phyloP scores from a whole-genome alignment of 2,797 vertebrate species.

The Lerista edwardsae region DNA sequence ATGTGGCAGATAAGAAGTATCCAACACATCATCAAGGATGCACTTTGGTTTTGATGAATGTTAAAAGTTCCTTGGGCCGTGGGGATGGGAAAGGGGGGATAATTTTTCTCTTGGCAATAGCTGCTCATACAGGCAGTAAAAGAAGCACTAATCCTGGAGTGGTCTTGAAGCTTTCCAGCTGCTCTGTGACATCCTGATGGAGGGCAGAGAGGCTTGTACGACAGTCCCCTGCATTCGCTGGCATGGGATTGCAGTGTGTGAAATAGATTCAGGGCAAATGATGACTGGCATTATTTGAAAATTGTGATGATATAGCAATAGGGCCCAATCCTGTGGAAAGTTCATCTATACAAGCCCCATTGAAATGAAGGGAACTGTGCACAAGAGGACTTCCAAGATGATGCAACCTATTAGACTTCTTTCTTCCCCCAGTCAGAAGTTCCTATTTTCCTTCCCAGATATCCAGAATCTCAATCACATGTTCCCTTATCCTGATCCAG shows the following conservation, averaged over 20 bases:
- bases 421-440: background rate
- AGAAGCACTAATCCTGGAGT: slow-evolving; percentile 70
- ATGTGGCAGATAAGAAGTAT: slow-evolving; percentile 67
- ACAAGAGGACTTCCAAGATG: background rate
- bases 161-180: slow-evolving; percentile 72
- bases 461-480: background rate
- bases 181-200: slow-evolving; percentile 67
- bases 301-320: background rate
- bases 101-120: slow-evolving; percentile 72
- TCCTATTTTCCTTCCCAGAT: background rate
- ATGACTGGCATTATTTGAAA: slow-evolving; percentile 30
- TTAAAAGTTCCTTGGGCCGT: slow-evolving; percentile 71
- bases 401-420: background rate
- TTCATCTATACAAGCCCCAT: background rate
- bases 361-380: background rate
- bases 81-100: slow-evolving; percentile 68
- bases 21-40: slow-evolving; percentile 63
- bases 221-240: slow-evolving; percentile 59
- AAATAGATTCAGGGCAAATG: slow-evolving; percentile 44
- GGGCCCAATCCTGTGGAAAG: background rate
- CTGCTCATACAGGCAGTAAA: slow-evolving; percentile 65
- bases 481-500: background rate
- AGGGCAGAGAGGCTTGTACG: slow-evolving; percentile 63
- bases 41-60: slow-evolving; percentile 71
- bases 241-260: background rate